These are phyloP conservation scores for Trigoniulus corallinus DNA, from an alignment of 1,140 invertebrate species.

Conservation along the genomic window DNA sequence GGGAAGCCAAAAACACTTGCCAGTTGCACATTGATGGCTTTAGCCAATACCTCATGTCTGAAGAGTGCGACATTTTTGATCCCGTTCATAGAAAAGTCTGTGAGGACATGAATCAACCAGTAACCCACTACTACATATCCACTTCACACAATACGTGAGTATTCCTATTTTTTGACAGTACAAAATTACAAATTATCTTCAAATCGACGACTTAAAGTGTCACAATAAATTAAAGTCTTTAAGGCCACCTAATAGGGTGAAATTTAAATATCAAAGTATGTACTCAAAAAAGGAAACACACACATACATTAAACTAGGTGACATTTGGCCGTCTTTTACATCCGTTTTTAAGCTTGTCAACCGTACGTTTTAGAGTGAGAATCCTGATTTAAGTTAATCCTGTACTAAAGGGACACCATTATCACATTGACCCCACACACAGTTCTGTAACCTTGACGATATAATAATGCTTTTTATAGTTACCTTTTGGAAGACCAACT, in stretches of 20 bases:
- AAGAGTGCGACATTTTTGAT: constrained; percentile 40
- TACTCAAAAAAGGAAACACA: constrained; percentile 3
- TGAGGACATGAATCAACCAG: constrained; percentile 40
- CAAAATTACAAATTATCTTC: not conserved
- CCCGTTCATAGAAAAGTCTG: constrained; percentile 31
- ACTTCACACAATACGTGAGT: constrained; percentile 42
- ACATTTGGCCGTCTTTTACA: not conserved
- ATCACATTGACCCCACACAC: too few relatives aligned
- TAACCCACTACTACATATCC: constrained; percentile 44
- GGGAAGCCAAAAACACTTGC: constrained; percentile 33
- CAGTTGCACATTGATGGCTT: constrained; percentile 44
- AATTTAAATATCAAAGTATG: too few relatives aligned
- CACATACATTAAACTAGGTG: not conserved
- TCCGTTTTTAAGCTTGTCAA: too few relatives aligned
- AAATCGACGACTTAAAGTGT: too few relatives aligned
- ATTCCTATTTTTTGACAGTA: not conserved
- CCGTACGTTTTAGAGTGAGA: too few relatives aligned
- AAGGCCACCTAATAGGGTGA: too few relatives aligned
- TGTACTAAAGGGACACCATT: too few relatives aligned
- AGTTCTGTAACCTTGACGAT: not conserved
- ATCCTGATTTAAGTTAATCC: too few relatives aligned
- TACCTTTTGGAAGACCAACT: constrained; percentile 35
- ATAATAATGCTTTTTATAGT: constrained; percentile 9
- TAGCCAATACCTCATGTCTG: constrained; percentile 38
- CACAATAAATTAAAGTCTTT: too few relatives aligned